Evolutionary conservation across 2,113 vertebrate species (phyloP).

Genomic region (Dolichallabes microphthalmus): DNA sequence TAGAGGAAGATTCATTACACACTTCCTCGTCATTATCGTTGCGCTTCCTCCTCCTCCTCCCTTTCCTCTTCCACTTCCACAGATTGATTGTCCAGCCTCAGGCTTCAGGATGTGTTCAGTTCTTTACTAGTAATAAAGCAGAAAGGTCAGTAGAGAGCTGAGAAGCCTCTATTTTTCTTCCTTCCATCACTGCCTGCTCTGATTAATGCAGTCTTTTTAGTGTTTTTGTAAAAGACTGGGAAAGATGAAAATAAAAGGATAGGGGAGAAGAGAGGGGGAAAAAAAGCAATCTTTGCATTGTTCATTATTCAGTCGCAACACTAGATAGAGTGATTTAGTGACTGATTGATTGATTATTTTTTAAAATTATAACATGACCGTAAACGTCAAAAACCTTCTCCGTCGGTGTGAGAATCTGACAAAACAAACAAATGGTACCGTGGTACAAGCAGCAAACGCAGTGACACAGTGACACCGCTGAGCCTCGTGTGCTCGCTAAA

Average conservation of each 20-base stretch:
- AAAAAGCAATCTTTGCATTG: not conserved
- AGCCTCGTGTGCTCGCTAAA: too few species aligned
- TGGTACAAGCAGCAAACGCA: too few species aligned
- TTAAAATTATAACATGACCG: not conserved
- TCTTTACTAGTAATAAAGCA: constrained; percentile 47
- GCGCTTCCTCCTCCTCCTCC: not conserved
- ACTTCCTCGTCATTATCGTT: not conserved
- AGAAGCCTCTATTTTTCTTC: not conserved
- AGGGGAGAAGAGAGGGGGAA: too few species aligned
- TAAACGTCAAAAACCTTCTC: not conserved
- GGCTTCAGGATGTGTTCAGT: constrained; percentile 35
- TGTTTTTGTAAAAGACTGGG: not conserved
- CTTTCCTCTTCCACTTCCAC: not conserved
- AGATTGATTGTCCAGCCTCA: constrained; percentile 23
- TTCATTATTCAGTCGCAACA: not conserved
- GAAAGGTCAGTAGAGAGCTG: constrained; percentile 42
- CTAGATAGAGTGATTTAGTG: not conserved
- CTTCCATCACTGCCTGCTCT: not conserved
- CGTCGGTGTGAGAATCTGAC: not conserved
- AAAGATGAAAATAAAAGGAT: not conserved
- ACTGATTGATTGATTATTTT: not conserved
- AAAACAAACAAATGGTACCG: too few species aligned
- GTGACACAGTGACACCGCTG: too few species aligned
- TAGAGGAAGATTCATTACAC: constrained; percentile 47
- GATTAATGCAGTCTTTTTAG: constrained; percentile 2